phyloP scores from a whole-genome alignment of 2,888 invertebrate genomes.

The Drosophila affinis region DNA sequence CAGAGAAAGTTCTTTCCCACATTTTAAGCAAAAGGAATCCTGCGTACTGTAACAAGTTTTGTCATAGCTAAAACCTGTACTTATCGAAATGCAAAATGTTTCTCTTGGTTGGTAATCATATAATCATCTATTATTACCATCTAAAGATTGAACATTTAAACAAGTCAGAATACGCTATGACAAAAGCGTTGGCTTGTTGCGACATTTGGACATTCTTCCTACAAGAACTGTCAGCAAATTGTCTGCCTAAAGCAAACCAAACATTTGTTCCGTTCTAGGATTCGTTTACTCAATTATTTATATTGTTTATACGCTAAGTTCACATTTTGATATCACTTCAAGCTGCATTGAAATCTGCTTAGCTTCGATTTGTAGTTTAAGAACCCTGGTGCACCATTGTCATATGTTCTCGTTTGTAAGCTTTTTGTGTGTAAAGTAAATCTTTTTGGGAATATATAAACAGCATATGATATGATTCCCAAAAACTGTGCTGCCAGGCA shows the following conservation, averaged over 20 bases:
- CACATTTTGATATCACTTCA: background rate
- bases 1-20: conserved; percentile 36
- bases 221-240: conserved; percentile 53
- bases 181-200: conserved; percentile 34
- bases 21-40: conserved; percentile 5
- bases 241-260: conserved; percentile 29
- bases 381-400: conserved; percentile 50
- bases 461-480: conserved; percentile 25
- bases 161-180: conserved; percentile 60
- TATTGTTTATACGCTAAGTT: background rate
- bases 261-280: conserved; percentile 4
- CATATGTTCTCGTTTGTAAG: conserved; percentile 37
- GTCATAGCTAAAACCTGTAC: conserved; percentile 65
- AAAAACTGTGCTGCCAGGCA: background rate
- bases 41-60: conserved; percentile 17
- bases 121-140: conserved; percentile 55
- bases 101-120: conserved; percentile 69
- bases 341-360: conserved; percentile 33
- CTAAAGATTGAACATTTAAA: conserved; percentile 67
- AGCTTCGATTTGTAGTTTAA: conserved; percentile 1
- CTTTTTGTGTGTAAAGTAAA: conserved; percentile 17
- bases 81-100: conserved; percentile 73
- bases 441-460: conserved; percentile 13
- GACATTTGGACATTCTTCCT: conserved; percentile 57
- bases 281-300: conserved; percentile 5